Base-by-base conservation (phyloP, 2,888 invertebrate species). In the Agrochola lota region DNA sequence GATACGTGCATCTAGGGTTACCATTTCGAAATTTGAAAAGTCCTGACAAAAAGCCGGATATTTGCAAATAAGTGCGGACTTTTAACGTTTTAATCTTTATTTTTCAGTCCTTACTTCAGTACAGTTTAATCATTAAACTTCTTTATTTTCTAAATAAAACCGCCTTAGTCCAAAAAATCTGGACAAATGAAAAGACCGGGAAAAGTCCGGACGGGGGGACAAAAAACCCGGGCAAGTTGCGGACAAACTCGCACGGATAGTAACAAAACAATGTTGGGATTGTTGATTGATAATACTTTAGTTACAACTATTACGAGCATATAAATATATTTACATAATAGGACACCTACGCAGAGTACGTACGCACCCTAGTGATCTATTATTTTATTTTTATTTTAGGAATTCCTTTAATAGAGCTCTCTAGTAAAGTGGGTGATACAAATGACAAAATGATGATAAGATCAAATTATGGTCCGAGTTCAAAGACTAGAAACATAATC, bases 381-480 rank as follows among this genome's bases (percentile, higher is more conserved):
- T 63, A 11, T 46, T 46, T 72, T 46, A 35, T 60, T 70, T 72
- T 71, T 73, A 83, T 80, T 80, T 77, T 30, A 55, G 11, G 57
- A 60, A 49, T 69, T 64, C 46, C 68, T 71, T 6, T 46, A 76
- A 30, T 68, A 77, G 69, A 71, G 40, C 66, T 67, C 35, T 49
- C 12, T 66, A 57, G 20, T 55, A 69, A 66, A 66, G 71, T 77
- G 71, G 30, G 59, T 66, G 60, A 23, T 43, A 68, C 5, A 78
- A 73, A 57, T 66, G 35, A 68, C 43, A 78, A 68, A 78, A 40
- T 67, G 46, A 74, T 66, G 60, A 75, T 79, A 52, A 62, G 49
- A 83, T 79, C 71, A 62, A 79, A 77, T 68, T 71, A 78, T 72
- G 74, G 67, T 73, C 35, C 17, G 23, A 81, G 57, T 67, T 81